These are phyloP conservation scores for Lytechinus variegatus DNA, from an alignment of 35 echinoderm and acorn worm genomes.

Conservation along the genomic window DNA sequence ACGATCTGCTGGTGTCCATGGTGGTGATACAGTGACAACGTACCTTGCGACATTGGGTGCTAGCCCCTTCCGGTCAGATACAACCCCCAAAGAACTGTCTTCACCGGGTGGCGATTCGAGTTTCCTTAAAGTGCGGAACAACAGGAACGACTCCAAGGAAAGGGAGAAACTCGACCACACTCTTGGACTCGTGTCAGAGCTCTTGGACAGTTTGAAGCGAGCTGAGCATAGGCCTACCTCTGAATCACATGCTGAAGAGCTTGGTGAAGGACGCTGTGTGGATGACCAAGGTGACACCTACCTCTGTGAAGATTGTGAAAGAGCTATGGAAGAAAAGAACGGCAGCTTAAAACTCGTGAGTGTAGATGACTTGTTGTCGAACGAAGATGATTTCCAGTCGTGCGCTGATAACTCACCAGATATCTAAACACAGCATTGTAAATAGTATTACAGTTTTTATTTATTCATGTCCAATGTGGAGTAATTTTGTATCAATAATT, in stretches of 20 bases:
- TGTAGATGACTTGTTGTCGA: background rate
- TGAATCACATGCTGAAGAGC: background rate
- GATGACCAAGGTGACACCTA: background rate
- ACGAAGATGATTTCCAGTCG: conserved; percentile 23
- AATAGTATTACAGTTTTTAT: too few relatives aligned
- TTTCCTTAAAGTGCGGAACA: background rate
- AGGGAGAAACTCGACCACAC: background rate
- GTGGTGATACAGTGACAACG: background rate
- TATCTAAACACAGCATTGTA: background rate
- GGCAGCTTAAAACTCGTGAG: background rate
- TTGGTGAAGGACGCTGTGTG: background rate
- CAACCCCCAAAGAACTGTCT: background rate
- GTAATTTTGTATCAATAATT: too few relatives aligned
- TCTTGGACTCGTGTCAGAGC: conserved; percentile 4
- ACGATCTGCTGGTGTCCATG: background rate
- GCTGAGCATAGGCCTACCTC: background rate
- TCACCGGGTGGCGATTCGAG: background rate
- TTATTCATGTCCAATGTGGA: too few relatives aligned
- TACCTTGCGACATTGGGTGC: background rate
- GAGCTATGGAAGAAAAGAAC: background rate
- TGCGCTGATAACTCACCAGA: conserved; percentile 37
- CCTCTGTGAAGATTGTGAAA: conserved; percentile 31
- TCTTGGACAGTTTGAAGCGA: background rate
- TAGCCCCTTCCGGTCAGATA: background rate
- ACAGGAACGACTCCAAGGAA: background rate